Conservation (phyloP, 2,113 vertebrate species). For the Martes martes region DNA sequence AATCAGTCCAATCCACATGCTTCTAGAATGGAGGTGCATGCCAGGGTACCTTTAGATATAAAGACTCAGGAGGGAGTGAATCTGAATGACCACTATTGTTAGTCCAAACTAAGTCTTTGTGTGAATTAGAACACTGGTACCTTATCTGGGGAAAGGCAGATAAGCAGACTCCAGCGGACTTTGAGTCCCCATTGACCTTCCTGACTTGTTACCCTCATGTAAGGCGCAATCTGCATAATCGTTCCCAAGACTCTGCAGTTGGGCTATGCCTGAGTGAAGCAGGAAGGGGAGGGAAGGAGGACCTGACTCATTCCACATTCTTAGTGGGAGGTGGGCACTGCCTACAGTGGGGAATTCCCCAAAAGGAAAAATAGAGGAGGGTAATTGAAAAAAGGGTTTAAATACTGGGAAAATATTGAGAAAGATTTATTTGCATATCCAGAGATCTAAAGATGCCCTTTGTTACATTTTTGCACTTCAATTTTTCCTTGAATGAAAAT, state of each 20-base stretch:
- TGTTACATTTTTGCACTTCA: not conserved
- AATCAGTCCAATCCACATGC: not conserved
- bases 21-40: not conserved
- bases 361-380: not conserved
- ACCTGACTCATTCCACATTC: not conserved
- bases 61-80: not conserved
- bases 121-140: not conserved
- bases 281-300: not conserved
- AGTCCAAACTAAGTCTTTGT: not conserved
- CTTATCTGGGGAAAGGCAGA: not conserved
- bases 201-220: not conserved
- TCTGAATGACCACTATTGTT: not conserved
- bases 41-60: not conserved
- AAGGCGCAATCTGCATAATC: not conserved
- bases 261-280: not conserved
- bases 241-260: not conserved
- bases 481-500: not conserved
- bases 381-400: not conserved
- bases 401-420: slow-evolving; percentile 8
- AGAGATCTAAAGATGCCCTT: not conserved
- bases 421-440: not conserved
- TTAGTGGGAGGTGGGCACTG: not conserved
- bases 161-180: not conserved
- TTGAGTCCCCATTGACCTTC: not conserved
- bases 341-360: not conserved